These are phyloP conservation scores for Ammodytes marinus DNA, from an alignment of 2,113 vertebrate species.

Conservation along the genomic window DNA sequence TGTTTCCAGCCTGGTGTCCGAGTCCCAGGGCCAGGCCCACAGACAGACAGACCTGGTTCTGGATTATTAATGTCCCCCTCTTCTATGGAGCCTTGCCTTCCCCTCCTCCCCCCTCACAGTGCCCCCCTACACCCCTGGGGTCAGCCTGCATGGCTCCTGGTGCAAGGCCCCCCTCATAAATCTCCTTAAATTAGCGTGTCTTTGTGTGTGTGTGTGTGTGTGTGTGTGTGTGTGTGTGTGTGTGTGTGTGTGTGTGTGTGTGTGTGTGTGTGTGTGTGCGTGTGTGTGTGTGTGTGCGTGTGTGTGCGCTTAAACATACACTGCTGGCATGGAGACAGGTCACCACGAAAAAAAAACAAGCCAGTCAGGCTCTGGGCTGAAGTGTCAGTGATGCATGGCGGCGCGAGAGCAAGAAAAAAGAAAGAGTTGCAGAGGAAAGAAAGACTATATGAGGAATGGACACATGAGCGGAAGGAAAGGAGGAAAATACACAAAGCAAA, in stretches of 20 bases:
- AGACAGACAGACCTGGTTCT: conserved; percentile 82
- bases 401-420: conserved; percentile 70
- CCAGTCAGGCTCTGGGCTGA: conserved; percentile 92
- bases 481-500: conserved; percentile 58
- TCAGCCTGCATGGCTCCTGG: conserved; percentile 93
- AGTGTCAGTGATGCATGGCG: conserved; percentile 96
- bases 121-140: conserved; percentile 89
- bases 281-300: conserved; percentile 32
- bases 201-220: conserved; percentile 46
- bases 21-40: conserved; percentile 70
- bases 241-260: conserved; percentile 26
- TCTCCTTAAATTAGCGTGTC: conserved; percentile 93
- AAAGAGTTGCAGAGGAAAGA: conserved; percentile 59
- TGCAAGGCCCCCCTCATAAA: conserved; percentile 93
- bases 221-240: conserved; percentile 8
- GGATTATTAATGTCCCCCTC: conserved; percentile 95
- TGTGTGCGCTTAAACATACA: conserved; percentile 81
- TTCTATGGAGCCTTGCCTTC: conserved; percentile 65
- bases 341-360: conserved; percentile 88
- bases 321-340: conserved; percentile 90
- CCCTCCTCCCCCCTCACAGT: conserved; percentile 66
- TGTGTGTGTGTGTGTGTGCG: conserved; percentile 41
- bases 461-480: too few species aligned
- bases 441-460: conserved; percentile 63
- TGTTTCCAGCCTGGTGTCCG: conserved; percentile 67